phyloP scores from a whole-genome alignment of 2,113 vertebrate species.

The Lophura nycthemera region DNA sequence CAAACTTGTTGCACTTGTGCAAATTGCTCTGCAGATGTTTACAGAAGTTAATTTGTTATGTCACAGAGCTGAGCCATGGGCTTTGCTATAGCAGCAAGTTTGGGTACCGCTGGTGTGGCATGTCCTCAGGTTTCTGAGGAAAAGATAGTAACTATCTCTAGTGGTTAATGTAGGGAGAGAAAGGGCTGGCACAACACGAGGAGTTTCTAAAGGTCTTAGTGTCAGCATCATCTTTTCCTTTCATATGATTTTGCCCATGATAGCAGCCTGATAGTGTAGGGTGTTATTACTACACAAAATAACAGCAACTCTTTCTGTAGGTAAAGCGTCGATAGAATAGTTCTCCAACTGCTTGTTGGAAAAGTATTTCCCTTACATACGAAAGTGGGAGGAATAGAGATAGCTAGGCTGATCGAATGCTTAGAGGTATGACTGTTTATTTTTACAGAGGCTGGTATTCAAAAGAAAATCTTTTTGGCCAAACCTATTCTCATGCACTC shows the following conservation, averaged over 20 bases:
- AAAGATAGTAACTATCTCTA: neutral
- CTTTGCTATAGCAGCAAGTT: neutral
- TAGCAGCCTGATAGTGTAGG: neutral
- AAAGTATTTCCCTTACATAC: neutral
- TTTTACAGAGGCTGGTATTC: neutral
- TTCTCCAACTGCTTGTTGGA: neutral
- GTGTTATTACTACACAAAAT: neutral
- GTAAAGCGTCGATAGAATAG: neutral
- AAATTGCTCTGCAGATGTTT: neutral
- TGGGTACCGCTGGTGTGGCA: neutral
- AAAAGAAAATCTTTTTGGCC: neutral
- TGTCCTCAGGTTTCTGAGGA: rapidly evolving
- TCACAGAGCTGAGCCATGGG: rapidly evolving
- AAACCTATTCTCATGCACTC: neutral
- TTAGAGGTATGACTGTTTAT: neutral
- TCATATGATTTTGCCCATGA: neutral
- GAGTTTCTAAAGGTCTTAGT: neutral
- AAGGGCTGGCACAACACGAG: neutral
- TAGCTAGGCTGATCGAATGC: neutral
- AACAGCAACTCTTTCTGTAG: neutral
- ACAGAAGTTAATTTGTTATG: rapidly evolving
- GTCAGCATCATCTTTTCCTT: neutral
- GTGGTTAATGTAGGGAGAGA: neutral
- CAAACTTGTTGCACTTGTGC: neutral
- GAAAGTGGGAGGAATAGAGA: neutral